A percentile compares a stretch with the other conserved stretches of the same genome.
These are phyloP conservation scores for Temnothorax longispinosus DNA, from an alignment of 1,140 invertebrate genomes.

Conservation along the genomic window DNA sequence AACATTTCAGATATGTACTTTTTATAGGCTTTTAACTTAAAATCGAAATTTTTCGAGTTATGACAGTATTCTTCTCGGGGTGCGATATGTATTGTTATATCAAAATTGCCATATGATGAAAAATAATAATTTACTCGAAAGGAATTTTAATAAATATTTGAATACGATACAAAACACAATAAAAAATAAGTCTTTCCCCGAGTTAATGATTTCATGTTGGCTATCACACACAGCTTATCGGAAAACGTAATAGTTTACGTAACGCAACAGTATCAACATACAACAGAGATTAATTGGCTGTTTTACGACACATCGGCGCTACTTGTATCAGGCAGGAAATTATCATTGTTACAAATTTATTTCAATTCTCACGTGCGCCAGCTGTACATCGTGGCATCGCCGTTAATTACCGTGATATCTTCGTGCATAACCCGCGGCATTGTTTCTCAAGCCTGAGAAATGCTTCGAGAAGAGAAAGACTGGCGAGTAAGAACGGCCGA, in stretches of 20 bases:
- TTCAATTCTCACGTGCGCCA: constrained; percentile 13
- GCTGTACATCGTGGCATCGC: background rate
- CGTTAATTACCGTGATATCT: constrained; percentile 58
- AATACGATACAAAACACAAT: background rate
- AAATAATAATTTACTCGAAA: background rate
- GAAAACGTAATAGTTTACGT: background rate
- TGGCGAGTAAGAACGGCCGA: constrained; percentile 21
- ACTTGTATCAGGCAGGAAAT: constrained; percentile 6
- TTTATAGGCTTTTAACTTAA: no score
- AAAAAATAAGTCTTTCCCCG: background rate
- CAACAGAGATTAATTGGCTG: background rate
- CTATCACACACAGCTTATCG: background rate
- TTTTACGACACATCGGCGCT: background rate
- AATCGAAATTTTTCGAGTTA: no score
- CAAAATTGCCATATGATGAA: background rate
- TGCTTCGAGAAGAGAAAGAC: constrained; percentile 65
- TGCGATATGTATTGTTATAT: background rate
- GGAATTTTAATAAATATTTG: background rate
- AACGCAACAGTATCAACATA: background rate
- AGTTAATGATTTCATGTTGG: background rate
- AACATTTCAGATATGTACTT: no score
- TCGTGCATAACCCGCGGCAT: constrained; percentile 23
- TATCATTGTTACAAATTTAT: constrained; percentile 26
- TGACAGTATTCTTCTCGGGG: no score
- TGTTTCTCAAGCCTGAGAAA: constrained; percentile 60